Percentiles rank a stretch among this genome's conserved stretches.
These are phyloP conservation scores for Myoxocephalus aenaeus DNA, from an alignment of 2,797 vertebrate genomes.

Conservation along the genomic window DNA sequence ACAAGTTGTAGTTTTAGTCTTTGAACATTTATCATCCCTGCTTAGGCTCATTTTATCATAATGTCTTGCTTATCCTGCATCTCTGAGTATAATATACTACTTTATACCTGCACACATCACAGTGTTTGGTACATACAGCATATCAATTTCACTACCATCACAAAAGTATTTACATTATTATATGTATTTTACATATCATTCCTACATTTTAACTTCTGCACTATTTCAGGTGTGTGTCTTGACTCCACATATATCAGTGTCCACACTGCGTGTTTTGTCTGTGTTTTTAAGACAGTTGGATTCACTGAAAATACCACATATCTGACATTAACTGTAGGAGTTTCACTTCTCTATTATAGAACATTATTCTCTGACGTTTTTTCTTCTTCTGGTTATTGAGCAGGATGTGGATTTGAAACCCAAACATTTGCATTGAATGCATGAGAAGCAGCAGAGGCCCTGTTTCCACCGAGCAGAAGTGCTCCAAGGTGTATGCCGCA, in stretches of 20 bases:
- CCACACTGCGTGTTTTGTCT: not conserved
- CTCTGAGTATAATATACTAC: not conserved
- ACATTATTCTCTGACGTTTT: not conserved
- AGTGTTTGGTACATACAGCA: not conserved
- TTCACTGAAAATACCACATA: not conserved
- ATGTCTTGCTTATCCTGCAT: not conserved
- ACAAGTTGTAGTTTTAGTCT: not conserved
- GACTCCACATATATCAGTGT: not conserved
- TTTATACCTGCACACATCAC: not conserved
- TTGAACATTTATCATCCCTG: not conserved
- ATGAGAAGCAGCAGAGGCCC: not conserved
- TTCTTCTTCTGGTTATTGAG: not conserved
- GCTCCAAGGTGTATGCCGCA: not conserved
- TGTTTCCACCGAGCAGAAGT: not conserved
- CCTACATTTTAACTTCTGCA: not conserved
- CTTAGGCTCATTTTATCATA: not conserved
- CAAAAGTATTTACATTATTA: not conserved
- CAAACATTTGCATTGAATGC: not conserved
- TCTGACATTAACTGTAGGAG: not conserved
- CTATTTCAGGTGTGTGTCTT: not conserved
- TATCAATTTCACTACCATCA: not conserved
- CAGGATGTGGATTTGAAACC: not conserved
- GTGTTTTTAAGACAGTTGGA: not conserved
- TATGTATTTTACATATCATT: not conserved
- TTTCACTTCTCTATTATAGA: not conserved